phyloP scores from a whole-genome alignment of 2,113 vertebrate genomes.

The Atractosteus spatula region DNA sequence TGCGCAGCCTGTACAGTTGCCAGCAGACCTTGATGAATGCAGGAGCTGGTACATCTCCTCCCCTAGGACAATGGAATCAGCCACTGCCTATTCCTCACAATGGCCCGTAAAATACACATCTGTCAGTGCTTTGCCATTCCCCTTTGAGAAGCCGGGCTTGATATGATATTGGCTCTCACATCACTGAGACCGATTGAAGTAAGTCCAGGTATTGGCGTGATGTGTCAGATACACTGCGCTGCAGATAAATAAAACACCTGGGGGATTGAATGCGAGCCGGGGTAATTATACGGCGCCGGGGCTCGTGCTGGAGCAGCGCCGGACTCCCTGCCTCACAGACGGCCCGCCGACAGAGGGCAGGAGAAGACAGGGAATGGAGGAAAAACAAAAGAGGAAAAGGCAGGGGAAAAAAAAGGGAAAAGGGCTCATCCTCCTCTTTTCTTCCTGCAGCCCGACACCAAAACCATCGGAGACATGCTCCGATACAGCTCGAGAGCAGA shows the following conservation, averaged over 20 bases:
- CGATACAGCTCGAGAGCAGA: slow-evolving; percentile 35
- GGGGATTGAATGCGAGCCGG: slow-evolving; percentile 59
- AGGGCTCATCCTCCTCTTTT: slow-evolving; percentile 50
- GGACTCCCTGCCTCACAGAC: slow-evolving; percentile 43
- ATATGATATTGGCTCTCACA: slow-evolving; percentile 49
- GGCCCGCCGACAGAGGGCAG: slow-evolving; percentile 97
- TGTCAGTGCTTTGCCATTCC: slow-evolving; percentile 40
- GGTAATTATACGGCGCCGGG: slow-evolving; percentile 58
- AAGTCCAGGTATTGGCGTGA: slow-evolving; percentile 65
- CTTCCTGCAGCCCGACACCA: slow-evolving; percentile 38
- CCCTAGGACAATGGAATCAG: slow-evolving; percentile 47
- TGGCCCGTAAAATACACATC: slow-evolving; percentile 52
- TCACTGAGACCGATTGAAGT: slow-evolving; percentile 60
- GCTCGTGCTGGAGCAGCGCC: slow-evolving; percentile 33
- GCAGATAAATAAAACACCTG: slow-evolving; percentile 75
- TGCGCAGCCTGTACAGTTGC: slow-evolving; percentile 24
- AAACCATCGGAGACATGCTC: slow-evolving; percentile 55
- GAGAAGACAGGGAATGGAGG: slow-evolving; percentile 84
- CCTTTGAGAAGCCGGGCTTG: slow-evolving; percentile 46
- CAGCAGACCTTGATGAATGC: slow-evolving; percentile 55
- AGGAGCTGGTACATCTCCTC: slow-evolving; percentile 51
- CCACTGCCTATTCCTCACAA: slow-evolving; percentile 45
- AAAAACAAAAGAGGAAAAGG: slow-evolving; percentile 30
- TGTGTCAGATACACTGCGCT: slow-evolving; percentile 61
- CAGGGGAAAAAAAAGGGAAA: slow-evolving; percentile 47